A percentile compares a stretch with the other conserved stretches of the same genome.
Conservation (phyloP, 2,797 vertebrate genomes). For the Antrozous pallidus region DNA sequence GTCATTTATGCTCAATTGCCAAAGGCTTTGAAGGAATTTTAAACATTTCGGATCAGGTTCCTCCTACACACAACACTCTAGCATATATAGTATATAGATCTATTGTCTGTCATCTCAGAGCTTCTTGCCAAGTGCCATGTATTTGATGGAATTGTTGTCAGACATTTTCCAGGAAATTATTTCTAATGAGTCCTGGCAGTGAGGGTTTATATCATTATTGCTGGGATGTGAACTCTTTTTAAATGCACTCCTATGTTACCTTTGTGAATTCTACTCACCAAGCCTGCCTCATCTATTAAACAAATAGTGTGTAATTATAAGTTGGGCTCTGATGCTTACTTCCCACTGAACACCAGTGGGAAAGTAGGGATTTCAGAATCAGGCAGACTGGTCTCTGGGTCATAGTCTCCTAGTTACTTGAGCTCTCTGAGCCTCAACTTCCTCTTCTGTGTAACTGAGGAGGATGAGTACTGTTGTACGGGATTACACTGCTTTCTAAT, state of each 20-base stretch:
- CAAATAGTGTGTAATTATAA: neutral
- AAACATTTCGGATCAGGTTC: neutral
- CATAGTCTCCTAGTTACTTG: neutral
- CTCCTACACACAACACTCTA: neutral
- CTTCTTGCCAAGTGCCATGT: neutral
- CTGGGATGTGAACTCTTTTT: neutral
- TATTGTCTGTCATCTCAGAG: neutral
- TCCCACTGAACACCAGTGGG: neutral
- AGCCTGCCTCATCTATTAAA: neutral
- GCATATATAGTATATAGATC: rapidly evolving
- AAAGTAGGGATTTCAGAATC: neutral
- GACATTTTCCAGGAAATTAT: neutral
- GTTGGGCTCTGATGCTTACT: neutral
- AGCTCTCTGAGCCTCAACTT: neutral
- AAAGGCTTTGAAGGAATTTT: neutral
- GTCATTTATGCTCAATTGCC: neutral
- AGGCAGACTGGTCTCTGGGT: neutral
- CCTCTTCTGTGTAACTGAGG: neutral
- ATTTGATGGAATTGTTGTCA: neutral
- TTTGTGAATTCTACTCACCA: neutral
- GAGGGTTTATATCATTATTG: neutral
- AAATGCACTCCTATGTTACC: neutral
- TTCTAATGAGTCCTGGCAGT: neutral
- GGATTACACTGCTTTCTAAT: neutral
- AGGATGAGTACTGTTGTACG: neutral